Conservation (phyloP, 2,113 vertebrate species). For the Candoia aspera region DNA sequence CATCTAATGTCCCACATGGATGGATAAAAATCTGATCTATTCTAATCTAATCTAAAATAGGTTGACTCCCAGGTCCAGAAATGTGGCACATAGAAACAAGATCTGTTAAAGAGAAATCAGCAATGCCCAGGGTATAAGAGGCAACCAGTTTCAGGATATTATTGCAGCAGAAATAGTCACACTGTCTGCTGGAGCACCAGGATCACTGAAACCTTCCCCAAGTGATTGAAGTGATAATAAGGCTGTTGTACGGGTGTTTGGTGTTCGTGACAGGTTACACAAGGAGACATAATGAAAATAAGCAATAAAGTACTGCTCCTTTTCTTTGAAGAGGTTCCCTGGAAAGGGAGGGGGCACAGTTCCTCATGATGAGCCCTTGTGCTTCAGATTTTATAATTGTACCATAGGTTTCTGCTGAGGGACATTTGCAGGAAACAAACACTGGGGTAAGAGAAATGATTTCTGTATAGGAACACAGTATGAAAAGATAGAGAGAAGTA, state of each 20-base stretch:
- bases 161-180: neutral
- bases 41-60: neutral
- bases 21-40: neutral
- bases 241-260: neutral
- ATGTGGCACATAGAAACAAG: neutral
- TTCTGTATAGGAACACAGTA: neutral
- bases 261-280: neutral
- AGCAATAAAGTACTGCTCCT: neutral
- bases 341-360: neutral
- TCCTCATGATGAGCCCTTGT: neutral
- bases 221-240: neutral
- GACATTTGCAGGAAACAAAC: neutral
- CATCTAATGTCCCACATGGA: neutral
- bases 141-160: neutral
- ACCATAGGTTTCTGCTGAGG: neutral
- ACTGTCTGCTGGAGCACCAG: neutral
- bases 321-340: neutral
- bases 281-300: neutral
- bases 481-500: neutral
- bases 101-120: neutral
- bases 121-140: neutral
- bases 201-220: neutral
- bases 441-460: neutral
- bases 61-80: neutral
- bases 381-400: neutral